Evolutionary conservation across 1,140 invertebrate genomes (phyloP).

Genomic region (Penaeus chinensis): DNA sequence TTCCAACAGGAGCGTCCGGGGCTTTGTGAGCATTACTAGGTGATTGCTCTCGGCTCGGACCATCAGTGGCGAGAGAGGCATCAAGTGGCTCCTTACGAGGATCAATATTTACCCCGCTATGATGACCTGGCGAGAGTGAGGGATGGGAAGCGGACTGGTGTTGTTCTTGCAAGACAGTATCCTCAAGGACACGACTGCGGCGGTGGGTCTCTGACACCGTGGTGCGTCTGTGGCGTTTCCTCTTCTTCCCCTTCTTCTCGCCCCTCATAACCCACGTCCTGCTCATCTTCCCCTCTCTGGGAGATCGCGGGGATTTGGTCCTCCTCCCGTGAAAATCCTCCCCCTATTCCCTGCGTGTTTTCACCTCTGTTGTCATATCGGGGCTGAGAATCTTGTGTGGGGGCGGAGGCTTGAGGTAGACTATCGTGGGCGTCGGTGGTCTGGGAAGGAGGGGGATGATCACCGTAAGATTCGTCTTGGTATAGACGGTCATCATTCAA

Average conservation of each 20-base stretch:
- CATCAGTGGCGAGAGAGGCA: neutral
- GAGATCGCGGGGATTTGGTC: constrained; percentile 46
- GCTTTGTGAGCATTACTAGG: constrained; percentile 9
- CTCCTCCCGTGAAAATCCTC: constrained; percentile 36
- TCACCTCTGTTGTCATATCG: constrained; percentile 25
- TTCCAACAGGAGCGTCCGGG: constrained; percentile 5
- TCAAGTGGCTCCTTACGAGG: neutral
- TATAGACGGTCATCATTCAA: too few relatives aligned
- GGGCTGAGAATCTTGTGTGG: neutral
- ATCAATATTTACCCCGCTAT: constrained; percentile 32
- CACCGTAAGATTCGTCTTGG: too few relatives aligned
- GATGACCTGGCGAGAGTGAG: neutral
- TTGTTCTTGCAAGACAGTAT: too few relatives aligned
- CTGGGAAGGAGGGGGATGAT: neutral
- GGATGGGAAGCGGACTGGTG: too few relatives aligned
- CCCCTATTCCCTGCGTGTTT: constrained; percentile 23
- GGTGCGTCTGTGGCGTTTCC: too few relatives aligned
- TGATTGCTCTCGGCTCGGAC: constrained; percentile 20
- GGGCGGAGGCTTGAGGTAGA: neutral
- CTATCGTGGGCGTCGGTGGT: constrained; percentile 9
- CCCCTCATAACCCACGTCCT: too few relatives aligned
- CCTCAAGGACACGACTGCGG: too few relatives aligned
- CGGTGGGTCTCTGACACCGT: too few relatives aligned
- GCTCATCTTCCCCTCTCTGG: constrained; percentile 39
- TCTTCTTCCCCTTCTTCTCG: too few relatives aligned